A percentile compares a stretch with the other conserved stretches of the same genome.
These are phyloP conservation scores for Microcebus lehilahytsara DNA, from an alignment of 2,113 vertebrate genomes.

Conservation along the genomic window DNA sequence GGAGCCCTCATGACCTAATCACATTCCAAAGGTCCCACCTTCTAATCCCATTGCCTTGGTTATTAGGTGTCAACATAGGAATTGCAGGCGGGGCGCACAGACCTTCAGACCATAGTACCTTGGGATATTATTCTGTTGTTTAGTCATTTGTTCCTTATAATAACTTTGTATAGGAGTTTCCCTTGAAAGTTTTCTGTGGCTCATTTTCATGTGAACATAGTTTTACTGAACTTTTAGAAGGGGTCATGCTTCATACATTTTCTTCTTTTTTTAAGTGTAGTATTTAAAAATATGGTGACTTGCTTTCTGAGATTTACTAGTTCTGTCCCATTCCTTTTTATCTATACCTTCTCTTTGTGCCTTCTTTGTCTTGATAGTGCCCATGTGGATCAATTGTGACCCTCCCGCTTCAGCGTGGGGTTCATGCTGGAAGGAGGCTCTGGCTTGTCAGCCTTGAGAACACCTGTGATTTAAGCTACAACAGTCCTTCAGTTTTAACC, in stretches of 20 bases:
- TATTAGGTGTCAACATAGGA: neutral
- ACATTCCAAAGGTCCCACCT: neutral
- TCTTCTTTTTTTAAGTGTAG: neutral
- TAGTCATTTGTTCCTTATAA: neutral
- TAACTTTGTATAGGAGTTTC: neutral
- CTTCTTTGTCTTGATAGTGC: neutral
- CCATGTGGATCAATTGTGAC: neutral
- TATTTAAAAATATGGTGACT: neutral
- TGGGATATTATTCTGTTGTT: neutral
- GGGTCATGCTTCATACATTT: neutral
- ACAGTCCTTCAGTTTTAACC: neutral
- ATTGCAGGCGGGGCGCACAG: neutral
- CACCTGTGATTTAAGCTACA: neutral
- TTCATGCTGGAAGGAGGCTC: neutral
- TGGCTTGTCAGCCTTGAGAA: neutral
- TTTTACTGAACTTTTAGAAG: neutral
- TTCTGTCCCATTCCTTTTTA: neutral
- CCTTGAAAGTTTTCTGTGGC: neutral
- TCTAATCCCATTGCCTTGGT: neutral
- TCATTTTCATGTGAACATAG: neutral
- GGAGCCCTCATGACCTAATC: neutral
- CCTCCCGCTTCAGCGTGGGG: neutral
- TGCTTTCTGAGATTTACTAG: neutral
- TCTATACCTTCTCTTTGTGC: neutral
- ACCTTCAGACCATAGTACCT: neutral